Percentiles rank a stretch among this genome's conserved stretches.
phyloP scores from a whole-genome alignment of 1,140 invertebrate species.

The Varroa destructor region DNA sequence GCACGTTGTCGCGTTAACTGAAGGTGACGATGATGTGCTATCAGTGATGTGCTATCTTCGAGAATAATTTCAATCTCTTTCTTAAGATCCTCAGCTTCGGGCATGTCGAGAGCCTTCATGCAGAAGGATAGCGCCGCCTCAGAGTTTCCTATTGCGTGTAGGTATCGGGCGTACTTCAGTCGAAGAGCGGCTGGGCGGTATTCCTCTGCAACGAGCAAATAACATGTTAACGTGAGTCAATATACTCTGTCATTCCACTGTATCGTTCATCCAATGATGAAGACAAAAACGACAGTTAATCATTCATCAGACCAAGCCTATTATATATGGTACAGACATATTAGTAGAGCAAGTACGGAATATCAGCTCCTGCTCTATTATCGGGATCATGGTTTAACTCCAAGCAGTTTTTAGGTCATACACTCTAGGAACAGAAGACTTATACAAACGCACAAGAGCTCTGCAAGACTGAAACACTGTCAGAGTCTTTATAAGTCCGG shows the following conservation, averaged over 20 bases:
- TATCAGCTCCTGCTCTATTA: no score
- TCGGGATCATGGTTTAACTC: no score
- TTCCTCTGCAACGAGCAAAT: background rate
- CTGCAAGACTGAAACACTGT: no score
- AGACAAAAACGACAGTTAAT: background rate
- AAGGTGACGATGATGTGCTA: no score
- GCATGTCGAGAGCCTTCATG: slow-evolving; percentile 20
- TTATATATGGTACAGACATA: background rate
- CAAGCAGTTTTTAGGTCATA: no score
- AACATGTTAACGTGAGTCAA: background rate
- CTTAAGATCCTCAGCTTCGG: slow-evolving; percentile 24
- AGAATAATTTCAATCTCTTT: slow-evolving; percentile 26
- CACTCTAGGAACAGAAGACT: no score
- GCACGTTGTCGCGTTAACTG: no score
- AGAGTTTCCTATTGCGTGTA: slow-evolving; percentile 17
- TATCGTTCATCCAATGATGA: no score
- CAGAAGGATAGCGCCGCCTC: slow-evolving; percentile 11
- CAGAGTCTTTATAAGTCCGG: no score
- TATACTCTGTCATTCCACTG: no score
- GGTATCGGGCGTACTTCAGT: slow-evolving; percentile 17
- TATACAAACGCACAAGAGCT: no score
- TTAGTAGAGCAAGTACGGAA: no score
- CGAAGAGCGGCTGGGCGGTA: slow-evolving; percentile 6
- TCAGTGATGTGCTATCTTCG: slow-evolving; percentile 1
- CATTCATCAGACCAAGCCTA: background rate